These are phyloP conservation scores for Cryptoleucopteryx plumbea DNA, from an alignment of 2,113 vertebrate genomes.

Conservation along the genomic window DNA sequence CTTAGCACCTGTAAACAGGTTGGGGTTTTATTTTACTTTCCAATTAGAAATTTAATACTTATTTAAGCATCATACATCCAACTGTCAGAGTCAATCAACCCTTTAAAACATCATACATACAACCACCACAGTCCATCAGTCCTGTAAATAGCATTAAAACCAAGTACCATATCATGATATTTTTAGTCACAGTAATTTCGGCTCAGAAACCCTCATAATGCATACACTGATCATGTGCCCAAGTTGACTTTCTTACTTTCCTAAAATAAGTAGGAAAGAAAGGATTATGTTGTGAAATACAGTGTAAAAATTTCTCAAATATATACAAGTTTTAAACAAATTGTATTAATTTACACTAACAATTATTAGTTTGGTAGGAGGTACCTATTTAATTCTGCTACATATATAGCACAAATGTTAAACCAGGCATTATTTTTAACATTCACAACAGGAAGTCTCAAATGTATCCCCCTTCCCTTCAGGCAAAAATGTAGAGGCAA, in stretches of 20 bases:
- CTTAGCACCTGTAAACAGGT: background rate
- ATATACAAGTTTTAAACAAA: background rate
- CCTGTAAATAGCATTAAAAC: background rate
- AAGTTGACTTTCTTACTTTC: background rate
- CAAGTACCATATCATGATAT: background rate
- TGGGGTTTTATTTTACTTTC: background rate
- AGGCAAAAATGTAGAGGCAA: background rate
- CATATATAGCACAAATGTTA: background rate
- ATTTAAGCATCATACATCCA: background rate
- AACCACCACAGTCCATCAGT: background rate
- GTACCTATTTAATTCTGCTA: background rate
- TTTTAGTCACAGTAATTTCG: background rate
- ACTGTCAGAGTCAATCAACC: background rate
- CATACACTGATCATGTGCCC: background rate
- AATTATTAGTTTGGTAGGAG: background rate
- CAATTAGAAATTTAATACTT: background rate
- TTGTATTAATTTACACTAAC: background rate
- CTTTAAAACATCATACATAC: background rate
- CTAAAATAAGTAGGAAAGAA: background rate
- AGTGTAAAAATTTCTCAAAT: background rate
- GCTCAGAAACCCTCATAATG: background rate
- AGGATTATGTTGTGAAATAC: background rate
- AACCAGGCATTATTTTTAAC: background rate
- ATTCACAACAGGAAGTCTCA: background rate
- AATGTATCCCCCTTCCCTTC: background rate